Base-by-base conservation (phyloP, 2,888 invertebrate species). In the Cataglyphis altisquamis region DNA sequence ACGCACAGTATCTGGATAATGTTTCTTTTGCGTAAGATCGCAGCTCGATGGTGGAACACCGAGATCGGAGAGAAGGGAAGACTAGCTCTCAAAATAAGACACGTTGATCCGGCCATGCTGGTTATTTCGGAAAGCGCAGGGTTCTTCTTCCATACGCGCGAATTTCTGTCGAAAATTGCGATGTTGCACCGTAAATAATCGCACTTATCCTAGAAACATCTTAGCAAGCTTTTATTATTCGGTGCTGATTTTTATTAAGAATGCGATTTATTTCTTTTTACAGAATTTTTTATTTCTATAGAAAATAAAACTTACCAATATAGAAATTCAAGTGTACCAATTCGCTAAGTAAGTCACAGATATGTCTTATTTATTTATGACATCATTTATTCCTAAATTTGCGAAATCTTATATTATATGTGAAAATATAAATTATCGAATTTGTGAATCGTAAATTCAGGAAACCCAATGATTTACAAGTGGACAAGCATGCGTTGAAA, bases 71-170 rank as follows among this genome's bases (percentile, higher is more conserved):
- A 84, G 88, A 88, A 86, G 88, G 84, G 86, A 88, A 86, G 85
- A 89, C 89, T 87, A 87, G 90, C 91, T 93, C 93, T 93, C 91
- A 92, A 93, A 93, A 93, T 93, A 93, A 93, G 91, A 93, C 92
- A 90, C 93, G 93, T 93, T 93, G 93, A 93, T 91, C 90, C 88
- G 91, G 87, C 89, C 90, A 92, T 91, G 90, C 89, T 89, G 93
- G 78, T 93, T 93, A 93, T 93, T 93, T 93, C 89, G 87, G 93
- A 93, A 92, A 92, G 89, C 91, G 87, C 90, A 91, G 89, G 91
- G 91, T 90, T 91, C 88, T 91, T 91, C 88, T 87, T 85, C 82
- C 86, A 77, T 84, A 84, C 89, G 84, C 84, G 68, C 84, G 68
- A 86, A 85, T 89, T 86, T 84, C 88, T 84, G 84, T 88, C 75